Conservation (phyloP, 2,888 invertebrate genomes). For the Nephrotoma flavescens region DNA sequence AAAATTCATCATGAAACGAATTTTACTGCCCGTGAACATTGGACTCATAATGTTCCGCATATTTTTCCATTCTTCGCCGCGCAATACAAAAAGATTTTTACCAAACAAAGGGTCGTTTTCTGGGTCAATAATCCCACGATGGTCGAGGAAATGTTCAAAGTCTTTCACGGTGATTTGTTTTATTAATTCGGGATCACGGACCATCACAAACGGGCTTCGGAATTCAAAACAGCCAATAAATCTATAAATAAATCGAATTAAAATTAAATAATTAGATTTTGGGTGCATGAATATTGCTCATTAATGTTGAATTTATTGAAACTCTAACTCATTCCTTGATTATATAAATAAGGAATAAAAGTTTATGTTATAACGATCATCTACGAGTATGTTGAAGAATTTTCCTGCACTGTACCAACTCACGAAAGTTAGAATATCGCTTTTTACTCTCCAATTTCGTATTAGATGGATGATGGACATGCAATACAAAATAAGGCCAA, state of each 20-base stretch:
- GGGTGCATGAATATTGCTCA: no score
- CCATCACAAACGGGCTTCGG: conserved; percentile 26
- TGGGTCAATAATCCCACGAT: conserved; percentile 5
- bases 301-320: no score
- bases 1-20: conserved; percentile 19
- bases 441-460: no score
- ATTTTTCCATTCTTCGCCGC: conserved; percentile 19
- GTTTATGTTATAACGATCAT: no score
- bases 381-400: no score
- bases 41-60: conserved; percentile 23
- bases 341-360: no score
- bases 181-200: conserved; percentile 17
- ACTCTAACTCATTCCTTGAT: no score
- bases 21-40: conserved; percentile 24
- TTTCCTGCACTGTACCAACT: no score
- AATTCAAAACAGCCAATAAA: conserved; percentile 36
- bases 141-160: background rate
- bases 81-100: conserved; percentile 8
- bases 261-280: background rate
- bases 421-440: no score
- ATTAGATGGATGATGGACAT: no score
- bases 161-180: background rate
- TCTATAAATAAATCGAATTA: conserved; percentile 19
- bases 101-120: conserved; percentile 8
- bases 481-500: no score